Base-by-base conservation (phyloP, 2,888 invertebrate species). In the Lasioglossum malachurum region DNA sequence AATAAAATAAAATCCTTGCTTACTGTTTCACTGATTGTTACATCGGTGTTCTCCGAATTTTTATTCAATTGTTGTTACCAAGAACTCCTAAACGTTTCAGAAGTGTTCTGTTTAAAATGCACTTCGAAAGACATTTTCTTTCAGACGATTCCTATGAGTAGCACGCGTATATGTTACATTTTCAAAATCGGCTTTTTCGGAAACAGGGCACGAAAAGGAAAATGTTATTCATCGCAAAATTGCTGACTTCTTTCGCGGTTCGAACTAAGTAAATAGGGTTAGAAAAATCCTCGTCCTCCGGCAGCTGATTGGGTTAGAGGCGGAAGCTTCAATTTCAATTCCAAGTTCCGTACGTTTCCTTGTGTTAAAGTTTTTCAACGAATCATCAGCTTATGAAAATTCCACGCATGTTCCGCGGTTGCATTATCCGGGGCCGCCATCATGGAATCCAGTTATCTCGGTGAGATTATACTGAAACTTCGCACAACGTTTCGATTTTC, bases 401-500 rank as follows among this genome's bases (percentile, higher is more conserved):
- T 31, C 31, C 16, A 12, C 7, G 31, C 7, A 8, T 27, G 64
- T 2, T 4, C 64, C 1, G 19, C 31, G 31, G 19, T 14, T 64
- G 64, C 64, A 46, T 73, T 60, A 44, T 49, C 77, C 60, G 35
- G 19, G 2, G 23, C 10, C 5, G 27, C 14, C n/a, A 27, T 16
- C 19, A 12, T 4, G 38, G 53, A 82, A 57, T 78, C 53, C 19
- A 44, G 53, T 78, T 74, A 49, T 69, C 73, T 49, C 19, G 12
- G n/a, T 35, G 7, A 19, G 44, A 82, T 78, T 74, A 74, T 16
- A 27, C 31, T 16, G 73, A 57, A 78, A 74, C 27, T 44, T 14
- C n/a, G 16, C 12, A 41, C 31, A 78, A 73, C 60, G 31, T 53
- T 78, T 74, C 53, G 74, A 74, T 78, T 74, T 82, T 69, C 69